Evolutionary conservation across 2,888 invertebrate genomes (phyloP).

Genomic region (Electrophaes corylata): DNA sequence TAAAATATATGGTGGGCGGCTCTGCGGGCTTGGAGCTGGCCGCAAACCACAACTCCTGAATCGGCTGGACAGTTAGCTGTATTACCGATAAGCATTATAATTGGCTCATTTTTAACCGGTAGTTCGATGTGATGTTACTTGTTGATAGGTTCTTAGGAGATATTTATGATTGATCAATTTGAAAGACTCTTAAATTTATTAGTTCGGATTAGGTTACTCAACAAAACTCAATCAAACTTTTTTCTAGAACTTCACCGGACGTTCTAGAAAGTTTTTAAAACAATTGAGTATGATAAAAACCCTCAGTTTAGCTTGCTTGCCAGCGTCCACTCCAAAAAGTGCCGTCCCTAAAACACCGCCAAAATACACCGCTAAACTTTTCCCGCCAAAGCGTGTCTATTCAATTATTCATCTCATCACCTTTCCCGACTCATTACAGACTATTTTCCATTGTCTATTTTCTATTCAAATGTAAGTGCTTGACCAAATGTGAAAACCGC

Average conservation of each 20-base stretch:
- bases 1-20: conserved; percentile 71
- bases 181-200: conserved; percentile 3
- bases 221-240: background rate
- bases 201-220: background rate
- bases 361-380: conserved; percentile 50
- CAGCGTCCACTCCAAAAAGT: conserved; percentile 16
- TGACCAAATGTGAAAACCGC: conserved; percentile 67
- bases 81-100: conserved; percentile 64
- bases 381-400: conserved; percentile 54
- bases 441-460: conserved; percentile 73
- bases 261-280: too few relatives aligned
- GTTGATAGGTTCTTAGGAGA: conserved; percentile 19
- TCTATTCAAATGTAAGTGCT: conserved; percentile 67
- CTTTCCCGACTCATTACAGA: conserved; percentile 67
- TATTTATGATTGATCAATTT: conserved; percentile 19
- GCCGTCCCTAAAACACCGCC: conserved; percentile 43
- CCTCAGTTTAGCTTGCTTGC: too few relatives aligned
- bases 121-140: conserved; percentile 31
- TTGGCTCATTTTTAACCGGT: conserved; percentile 48
- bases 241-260: too few relatives aligned
- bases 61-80: conserved; percentile 63
- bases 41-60: conserved; percentile 81
- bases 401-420: conserved; percentile 66
- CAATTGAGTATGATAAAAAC: too few relatives aligned
- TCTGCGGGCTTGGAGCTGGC: conserved; percentile 68